Conservation (phyloP, 1,140 invertebrate genomes). For the Philotrypesis tridentata region DNA sequence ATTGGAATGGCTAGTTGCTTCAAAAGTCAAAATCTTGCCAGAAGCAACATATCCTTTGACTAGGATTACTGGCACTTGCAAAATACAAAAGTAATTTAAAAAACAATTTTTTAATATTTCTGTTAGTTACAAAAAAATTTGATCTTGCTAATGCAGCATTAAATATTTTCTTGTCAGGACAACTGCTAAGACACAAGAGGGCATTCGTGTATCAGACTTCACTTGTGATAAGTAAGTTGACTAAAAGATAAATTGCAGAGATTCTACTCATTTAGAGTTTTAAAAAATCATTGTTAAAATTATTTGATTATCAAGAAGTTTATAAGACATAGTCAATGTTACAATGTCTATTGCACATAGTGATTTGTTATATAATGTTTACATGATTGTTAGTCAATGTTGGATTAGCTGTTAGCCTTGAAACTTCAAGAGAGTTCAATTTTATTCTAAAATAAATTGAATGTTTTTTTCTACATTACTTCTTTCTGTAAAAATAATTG, state of each 20-base stretch:
- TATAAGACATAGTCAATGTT: neutral
- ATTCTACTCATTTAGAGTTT: constrained; percentile 7
- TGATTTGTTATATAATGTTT: constrained; percentile 26
- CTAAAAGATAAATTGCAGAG: constrained; percentile 41
- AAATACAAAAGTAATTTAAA: constrained; percentile 68
- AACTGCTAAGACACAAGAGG: constrained; percentile 49
- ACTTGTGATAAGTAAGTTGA: constrained; percentile 73
- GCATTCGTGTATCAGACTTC: constrained; percentile 65
- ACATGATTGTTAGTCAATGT: neutral
- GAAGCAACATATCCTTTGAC: constrained; percentile 81
- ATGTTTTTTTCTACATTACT: neutral
- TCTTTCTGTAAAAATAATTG: no score
- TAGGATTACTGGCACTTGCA: constrained; percentile 77
- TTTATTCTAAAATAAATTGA: neutral
- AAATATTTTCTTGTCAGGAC: constrained; percentile 55
- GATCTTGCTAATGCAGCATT: neutral
- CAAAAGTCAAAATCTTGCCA: constrained; percentile 75
- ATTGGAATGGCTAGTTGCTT: constrained; percentile 81
- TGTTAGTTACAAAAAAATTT: constrained; percentile 3
- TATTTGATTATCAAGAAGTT: neutral
- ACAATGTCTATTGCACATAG: neutral
- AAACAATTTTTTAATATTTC: constrained; percentile 33
- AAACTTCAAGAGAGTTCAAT: neutral
- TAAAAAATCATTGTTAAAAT: neutral
- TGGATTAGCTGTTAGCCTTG: constrained; percentile 25